Evolutionary conservation across 2,113 vertebrate genomes (phyloP).

Genomic region (Xiphophorus hellerii): DNA sequence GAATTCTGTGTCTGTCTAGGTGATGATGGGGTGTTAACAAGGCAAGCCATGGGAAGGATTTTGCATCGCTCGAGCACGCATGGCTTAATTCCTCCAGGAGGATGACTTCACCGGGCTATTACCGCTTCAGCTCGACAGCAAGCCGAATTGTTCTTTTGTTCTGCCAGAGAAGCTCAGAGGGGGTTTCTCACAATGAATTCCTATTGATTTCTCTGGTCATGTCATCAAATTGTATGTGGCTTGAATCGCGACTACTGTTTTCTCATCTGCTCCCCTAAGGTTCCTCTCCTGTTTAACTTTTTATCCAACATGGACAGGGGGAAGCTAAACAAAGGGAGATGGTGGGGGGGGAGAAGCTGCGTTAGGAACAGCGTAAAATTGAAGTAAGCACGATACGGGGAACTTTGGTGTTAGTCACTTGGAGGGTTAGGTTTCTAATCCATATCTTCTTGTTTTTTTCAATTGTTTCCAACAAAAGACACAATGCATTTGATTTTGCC

Average conservation of each 20-base stretch:
- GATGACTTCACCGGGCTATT: slow-evolving; percentile 60
- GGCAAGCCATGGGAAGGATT: slow-evolving; percentile 52
- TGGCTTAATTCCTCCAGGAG: slow-evolving; percentile 66
- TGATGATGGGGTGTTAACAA: slow-evolving; percentile 17
- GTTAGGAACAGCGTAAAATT: slow-evolving; percentile 23
- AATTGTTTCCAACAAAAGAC: neutral
- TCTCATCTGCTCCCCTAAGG: slow-evolving; percentile 63
- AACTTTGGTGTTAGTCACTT: slow-evolving; percentile 5
- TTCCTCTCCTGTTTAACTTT: slow-evolving; percentile 52
- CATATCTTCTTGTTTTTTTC: neutral
- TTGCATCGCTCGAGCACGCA: slow-evolving; percentile 54
- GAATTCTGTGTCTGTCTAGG: slow-evolving; percentile 11
- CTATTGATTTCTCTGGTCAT: slow-evolving; percentile 73
- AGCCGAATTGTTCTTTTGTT: slow-evolving; percentile 66
- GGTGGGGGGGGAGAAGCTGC: slow-evolving; percentile 12
- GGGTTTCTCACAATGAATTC: slow-evolving; percentile 65
- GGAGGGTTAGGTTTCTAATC: slow-evolving; percentile 12
- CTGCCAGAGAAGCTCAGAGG: slow-evolving; percentile 51
- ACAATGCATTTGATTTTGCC: neutral
- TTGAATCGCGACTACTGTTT: slow-evolving; percentile 65
- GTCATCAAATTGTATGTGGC: slow-evolving; percentile 67
- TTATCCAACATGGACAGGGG: slow-evolving; percentile 48
- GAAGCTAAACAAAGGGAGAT: slow-evolving; percentile 39
- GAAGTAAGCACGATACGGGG: slow-evolving; percentile 23
- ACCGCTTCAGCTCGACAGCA: slow-evolving; percentile 46